Base-by-base conservation (phyloP, 2,888 invertebrate species). In the Carpatolechia fugitivella region DNA sequence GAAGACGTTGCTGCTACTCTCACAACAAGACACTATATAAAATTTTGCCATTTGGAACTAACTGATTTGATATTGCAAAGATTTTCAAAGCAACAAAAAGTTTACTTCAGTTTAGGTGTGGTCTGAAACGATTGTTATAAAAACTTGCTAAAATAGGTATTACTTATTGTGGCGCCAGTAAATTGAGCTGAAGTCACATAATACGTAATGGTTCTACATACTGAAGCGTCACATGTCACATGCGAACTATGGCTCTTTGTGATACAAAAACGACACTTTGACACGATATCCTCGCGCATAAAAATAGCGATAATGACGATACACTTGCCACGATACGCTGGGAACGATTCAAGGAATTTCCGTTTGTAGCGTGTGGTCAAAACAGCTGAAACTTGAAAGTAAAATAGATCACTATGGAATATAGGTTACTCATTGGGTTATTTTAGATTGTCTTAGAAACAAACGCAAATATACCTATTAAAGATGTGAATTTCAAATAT, bases 231-330 rank as follows among this genome's bases (percentile, higher is more conserved):
- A 40, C 48, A 56, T 47, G 53, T 29, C 44, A 24, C 24, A 41
- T 41, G 47, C 33, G 16, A 48, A 50, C 41, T 11, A 29, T 30
- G 24, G 31, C 40, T 18, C 46, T 52, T 56, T 56, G 52, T 52
- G 56, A 52, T 38, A 55, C 52, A 52, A 31, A 24, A 55, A 53
- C 52, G 52, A 41, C 52, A 41, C 35, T 3, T 7, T 56, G 56
- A 49, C 56, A 56, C 52, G 52, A 53, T 56, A 56, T 53, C 48
- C 49, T 16, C 33, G 24, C 20, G 40, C 35, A 24, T 56, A 52
- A 56, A 53, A 50, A 52, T 44, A 29, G 44, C 24, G 2, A 6
- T 29, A 44, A 44, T 41, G 40, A 44, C 33, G 33, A 44, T 29
- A 44, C 41, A 20, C 24, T 7, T 13, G 18, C 38, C 13, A 16